phyloP scores from a whole-genome alignment of 1,140 invertebrate species.

The Bombus impatiens region DNA sequence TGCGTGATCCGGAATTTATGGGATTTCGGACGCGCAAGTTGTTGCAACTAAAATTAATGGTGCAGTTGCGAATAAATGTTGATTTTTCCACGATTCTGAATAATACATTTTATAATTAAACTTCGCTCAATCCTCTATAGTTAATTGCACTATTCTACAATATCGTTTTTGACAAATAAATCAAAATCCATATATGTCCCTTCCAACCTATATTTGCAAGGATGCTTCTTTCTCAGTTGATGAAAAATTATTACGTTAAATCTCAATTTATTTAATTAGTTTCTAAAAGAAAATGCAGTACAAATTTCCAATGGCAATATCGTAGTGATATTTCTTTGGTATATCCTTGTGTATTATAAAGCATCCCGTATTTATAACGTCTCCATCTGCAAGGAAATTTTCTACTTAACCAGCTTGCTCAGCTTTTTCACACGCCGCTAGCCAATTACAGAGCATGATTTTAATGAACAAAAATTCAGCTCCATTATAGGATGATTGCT shows the following conservation, averaged over 20 bases:
- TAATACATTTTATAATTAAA: slow-evolving; percentile 23
- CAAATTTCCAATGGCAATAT: neutral
- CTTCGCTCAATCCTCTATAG: neutral
- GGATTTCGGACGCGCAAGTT: neutral
- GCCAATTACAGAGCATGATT: neutral
- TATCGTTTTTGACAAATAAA: neutral
- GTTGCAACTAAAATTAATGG: slow-evolving; percentile 14
- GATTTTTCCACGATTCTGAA: neutral
- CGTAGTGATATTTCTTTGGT: neutral
- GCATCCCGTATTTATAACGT: too few relatives aligned
- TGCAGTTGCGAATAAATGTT: neutral
- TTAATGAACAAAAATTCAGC: neutral
- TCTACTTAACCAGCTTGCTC: neutral
- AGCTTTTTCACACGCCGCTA: neutral
- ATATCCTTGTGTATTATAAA: neutral
- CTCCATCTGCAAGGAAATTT: neutral
- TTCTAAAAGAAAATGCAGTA: neutral
- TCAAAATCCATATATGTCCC: too few relatives aligned
- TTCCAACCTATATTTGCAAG: neutral
- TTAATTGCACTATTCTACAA: neutral
- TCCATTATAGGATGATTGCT: neutral
- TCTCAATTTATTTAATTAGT: neutral
- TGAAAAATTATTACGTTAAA: neutral
- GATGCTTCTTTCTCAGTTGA: rapidly evolving
- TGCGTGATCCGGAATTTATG: slow-evolving; percentile 17